Base-by-base conservation (phyloP, 2,797 vertebrate species). In the Scarus forsteni region DNA sequence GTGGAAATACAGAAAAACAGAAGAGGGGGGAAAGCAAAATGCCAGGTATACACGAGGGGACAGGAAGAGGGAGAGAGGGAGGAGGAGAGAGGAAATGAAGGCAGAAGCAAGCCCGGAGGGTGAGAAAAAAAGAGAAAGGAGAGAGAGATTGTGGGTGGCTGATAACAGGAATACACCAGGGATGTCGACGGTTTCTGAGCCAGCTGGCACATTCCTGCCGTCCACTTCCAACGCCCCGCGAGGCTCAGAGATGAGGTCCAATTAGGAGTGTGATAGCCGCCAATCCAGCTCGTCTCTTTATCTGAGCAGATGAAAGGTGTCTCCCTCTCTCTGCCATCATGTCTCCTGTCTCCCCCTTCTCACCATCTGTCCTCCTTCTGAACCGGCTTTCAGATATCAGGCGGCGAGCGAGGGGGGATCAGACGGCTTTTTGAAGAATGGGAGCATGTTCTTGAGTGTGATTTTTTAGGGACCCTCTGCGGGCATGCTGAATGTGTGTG, bases 261-360 rank as follows among this genome's bases (percentile, higher is more conserved):
- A 87, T 89, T 92, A 92, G 73, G 78, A 85, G 79, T 39, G 80
- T 66, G 85, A 90, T 84, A 83, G 78, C 67, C 13, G 77, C 83
- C 83, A 85, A 84, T 85, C 73, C 65, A 75, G 62, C 61, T 61
- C 51, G 42, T 79, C 75, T 84, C 59, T 79, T 80, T 75, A 87
- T 89, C 79, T 18, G 68, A 76, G 56, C 77, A 75, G 79, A 89
- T 75, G 70, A 88, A 85, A 85, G 60, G n/a, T 57, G 19, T 40
- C 55, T 1, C 54, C 15, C 50, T 27, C 42, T 39, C 67, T 60
- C 35, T 51, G 48, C 60, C 64, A 80, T 75, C 61, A 27, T 18
- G 62, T 60, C 76, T 77, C 58, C 61, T 16, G 50, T 67, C 73
- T 54, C 43, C 15, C 50, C 52, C 69, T 71, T 45, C 62, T 51